Percentiles rank a stretch among this genome's conserved stretches.
phyloP scores from a whole-genome alignment of 2,888 invertebrate genomes.

The Calephelis perditalis region DNA sequence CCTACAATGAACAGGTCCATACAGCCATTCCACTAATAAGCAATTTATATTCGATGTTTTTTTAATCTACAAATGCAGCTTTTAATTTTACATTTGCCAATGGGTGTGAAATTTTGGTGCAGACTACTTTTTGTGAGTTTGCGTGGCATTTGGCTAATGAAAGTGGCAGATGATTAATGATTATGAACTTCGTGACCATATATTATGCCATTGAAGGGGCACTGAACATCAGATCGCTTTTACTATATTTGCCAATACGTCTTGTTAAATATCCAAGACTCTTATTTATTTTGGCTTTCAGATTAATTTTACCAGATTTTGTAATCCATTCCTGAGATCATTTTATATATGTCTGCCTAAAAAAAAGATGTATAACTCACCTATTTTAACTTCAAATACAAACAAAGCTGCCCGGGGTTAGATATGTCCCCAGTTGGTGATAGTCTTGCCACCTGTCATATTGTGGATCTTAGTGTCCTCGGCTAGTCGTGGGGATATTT shows the following conservation, averaged over 20 bases:
- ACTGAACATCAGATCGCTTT: no score
- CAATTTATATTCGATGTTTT: slow-evolving; percentile 20
- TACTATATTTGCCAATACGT: neutral
- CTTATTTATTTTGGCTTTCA: slow-evolving; percentile 6
- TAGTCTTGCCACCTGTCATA: no score
- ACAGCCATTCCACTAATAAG: slow-evolving; percentile 15
- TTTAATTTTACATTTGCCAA: slow-evolving; percentile 9
- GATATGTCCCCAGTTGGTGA: no score
- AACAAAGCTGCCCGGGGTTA: no score
- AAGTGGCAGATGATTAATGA: neutral
- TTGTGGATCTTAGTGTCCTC: no score
- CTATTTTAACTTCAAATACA: no score
- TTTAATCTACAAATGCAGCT: neutral
- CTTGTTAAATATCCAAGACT: no score
- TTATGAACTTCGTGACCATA: neutral
- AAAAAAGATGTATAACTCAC: no score
- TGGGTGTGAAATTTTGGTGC: slow-evolving; percentile 10
- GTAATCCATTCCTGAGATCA: no score
- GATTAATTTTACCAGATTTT: slow-evolving; percentile 1
- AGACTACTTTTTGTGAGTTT: slow-evolving; percentile 2
- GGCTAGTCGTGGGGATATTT: no score
- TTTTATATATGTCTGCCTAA: no score
- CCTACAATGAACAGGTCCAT: slow-evolving; percentile 16
- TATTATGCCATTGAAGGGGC: no score
- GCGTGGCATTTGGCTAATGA: neutral